These are phyloP conservation scores for Labeo rohita DNA, from an alignment of 2,113 vertebrate species.

Conservation along the genomic window DNA sequence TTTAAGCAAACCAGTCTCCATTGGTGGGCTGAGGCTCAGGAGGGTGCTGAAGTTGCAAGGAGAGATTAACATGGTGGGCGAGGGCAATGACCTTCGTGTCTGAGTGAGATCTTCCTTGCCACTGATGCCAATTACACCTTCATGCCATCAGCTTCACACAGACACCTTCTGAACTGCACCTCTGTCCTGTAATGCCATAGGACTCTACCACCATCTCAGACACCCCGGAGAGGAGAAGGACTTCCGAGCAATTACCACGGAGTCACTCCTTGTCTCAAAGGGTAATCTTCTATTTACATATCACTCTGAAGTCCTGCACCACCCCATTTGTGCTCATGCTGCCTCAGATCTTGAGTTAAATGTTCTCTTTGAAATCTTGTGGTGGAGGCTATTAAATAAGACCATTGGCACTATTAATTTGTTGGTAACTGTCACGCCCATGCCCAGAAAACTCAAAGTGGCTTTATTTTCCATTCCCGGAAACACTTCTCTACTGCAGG, in stretches of 20 bases:
- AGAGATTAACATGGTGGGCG: conserved; percentile 62
- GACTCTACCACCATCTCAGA: conserved; percentile 36
- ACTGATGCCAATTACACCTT: conserved; percentile 68
- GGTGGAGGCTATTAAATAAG: conserved; percentile 13
- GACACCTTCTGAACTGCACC: conserved; percentile 45
- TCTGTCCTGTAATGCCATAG: conserved; percentile 44
- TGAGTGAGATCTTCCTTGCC: conserved; percentile 56
- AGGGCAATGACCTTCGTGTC: conserved; percentile 67
- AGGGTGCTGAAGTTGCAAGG: conserved; percentile 48
- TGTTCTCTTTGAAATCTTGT: conserved; percentile 25
- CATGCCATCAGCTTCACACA: conserved; percentile 50
- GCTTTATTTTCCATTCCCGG: neutral
- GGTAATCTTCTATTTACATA: conserved; percentile 72
- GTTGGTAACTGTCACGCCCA: neutral
- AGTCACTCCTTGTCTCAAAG: conserved; percentile 60
- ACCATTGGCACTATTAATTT: neutral
- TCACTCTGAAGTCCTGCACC: conserved; percentile 51
- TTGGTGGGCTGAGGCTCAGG: conserved; percentile 43
- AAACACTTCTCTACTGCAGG: conserved; percentile 29
- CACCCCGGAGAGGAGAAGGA: conserved; percentile 44
- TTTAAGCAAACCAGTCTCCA: neutral
- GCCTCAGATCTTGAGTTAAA: conserved; percentile 37
- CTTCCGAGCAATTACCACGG: conserved; percentile 69
- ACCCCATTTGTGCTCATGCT: conserved; percentile 25
- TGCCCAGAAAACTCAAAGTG: neutral